Evolutionary conservation across 1,140 invertebrate species (phyloP), one percentile per base, ranked within the genome.

Genomic region (Macrosteles quadrilineatus): DNA sequence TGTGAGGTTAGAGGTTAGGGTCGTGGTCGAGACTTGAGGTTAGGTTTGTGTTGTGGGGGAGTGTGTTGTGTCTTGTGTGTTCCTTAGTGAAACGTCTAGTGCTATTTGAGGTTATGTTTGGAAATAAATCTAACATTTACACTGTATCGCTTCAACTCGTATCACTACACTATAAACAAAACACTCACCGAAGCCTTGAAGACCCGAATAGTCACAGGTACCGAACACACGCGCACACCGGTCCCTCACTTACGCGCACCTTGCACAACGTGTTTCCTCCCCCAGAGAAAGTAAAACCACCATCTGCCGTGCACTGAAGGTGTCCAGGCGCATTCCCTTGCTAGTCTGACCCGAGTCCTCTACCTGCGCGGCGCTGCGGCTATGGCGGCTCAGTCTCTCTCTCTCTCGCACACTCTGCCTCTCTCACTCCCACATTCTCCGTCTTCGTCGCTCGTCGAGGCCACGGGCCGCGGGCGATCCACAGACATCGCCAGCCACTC

Each of bases 371-470:
- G 50, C 17, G 31, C 47, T 62, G 36, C 36, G 17, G 66, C 50
- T n/a, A 40, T 30, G 64, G 65, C 47, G 29, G 25, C 32, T 17
- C 25, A n/a, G 50, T 45, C 64, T 71, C 62, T 64, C 69, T 71
- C 70, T 68, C 23, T 57, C 59, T 69, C 53, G 32, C 59, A 36
- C 53, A 21, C 36, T 64, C 55, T 40, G 17, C 29, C 57, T 11
- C 69, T 70, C 62, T 65, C 63, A 50, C 59, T 45, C 69, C 65
- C 63, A 67, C 59, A 30, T n/a, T 30, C 69, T 36, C 30, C 17
- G n/a, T 21, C n/a, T 17, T 45, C 19, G 27, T 43, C 32, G 21
- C 32, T 25, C 32, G 40, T n/a, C 32, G 63, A 66, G 32, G 32
- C 40, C 63, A 27, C 32, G 40, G 9, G n/a, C 63, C 63, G 17